Conservation (phyloP, 2,797 vertebrate genomes). For the Tapera naevia region DNA sequence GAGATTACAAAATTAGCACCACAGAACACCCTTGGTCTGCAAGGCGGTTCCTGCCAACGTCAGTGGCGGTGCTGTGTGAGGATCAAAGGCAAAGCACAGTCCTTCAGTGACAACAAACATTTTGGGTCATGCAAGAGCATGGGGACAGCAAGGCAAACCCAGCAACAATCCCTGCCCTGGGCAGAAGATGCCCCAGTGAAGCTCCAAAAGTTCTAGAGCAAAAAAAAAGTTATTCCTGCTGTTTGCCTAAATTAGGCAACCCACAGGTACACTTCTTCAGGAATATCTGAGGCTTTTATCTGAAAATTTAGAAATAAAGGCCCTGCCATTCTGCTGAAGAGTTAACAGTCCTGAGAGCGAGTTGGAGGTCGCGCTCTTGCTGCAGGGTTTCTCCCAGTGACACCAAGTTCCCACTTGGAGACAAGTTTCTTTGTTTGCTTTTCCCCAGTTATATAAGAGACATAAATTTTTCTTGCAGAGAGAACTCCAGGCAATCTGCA, state of each 20-base stretch:
- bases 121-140: not conserved
- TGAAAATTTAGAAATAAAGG: not conserved
- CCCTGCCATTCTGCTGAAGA: not conserved
- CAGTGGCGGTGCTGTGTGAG: not conserved
- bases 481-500: conserved; percentile 16
- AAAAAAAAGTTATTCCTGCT: not conserved
- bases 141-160: not conserved
- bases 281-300: not conserved
- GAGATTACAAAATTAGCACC: conserved; percentile 49
- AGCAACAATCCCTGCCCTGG: not conserved
- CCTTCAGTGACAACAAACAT: not conserved
- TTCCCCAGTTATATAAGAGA: conserved; percentile 47
- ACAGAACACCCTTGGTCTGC: not conserved
- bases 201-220: not conserved
- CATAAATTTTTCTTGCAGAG: conserved; percentile 23
- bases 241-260: not conserved
- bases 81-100: conserved; percentile 24
- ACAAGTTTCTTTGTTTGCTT: conserved; percentile 58
- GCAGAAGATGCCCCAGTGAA: not conserved
- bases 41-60: conserved; percentile 15
- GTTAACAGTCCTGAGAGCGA: not conserved
- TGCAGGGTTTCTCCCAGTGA: conserved; percentile 11
- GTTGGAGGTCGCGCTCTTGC: not conserved
- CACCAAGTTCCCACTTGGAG: conserved; percentile 36
- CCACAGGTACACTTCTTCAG: not conserved